Percentiles rank a stretch among this genome's conserved stretches.
These are phyloP conservation scores for Hypena proboscidalis DNA, from an alignment of 2,888 invertebrate genomes.

Conservation along the genomic window DNA sequence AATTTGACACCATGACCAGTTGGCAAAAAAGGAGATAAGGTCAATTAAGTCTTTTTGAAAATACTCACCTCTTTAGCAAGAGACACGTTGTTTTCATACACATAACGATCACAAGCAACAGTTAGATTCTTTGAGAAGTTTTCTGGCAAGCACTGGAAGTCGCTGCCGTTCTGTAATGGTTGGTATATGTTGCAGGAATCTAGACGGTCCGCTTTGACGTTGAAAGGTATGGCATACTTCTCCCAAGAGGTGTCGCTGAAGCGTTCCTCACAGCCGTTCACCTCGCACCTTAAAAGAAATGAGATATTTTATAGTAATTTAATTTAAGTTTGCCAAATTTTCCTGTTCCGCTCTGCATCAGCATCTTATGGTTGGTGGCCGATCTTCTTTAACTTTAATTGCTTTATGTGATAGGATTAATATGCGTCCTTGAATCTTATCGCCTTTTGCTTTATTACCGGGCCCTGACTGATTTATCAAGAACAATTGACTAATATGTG, in stretches of 20 bases:
- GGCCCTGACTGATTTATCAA: too few species aligned
- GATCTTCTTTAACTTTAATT: too few species aligned
- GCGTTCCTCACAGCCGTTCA: conserved; percentile 69
- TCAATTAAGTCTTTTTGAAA: too few species aligned
- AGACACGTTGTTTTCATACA: conserved; percentile 67
- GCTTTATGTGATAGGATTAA: too few species aligned
- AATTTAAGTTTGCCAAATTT: too few species aligned
- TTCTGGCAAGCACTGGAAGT: conserved; percentile 57
- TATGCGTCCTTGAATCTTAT: too few species aligned
- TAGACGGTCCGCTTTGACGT: conserved; percentile 46
- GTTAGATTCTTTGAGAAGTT: conserved; percentile 64
- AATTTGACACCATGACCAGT: too few species aligned
- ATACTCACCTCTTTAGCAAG: conserved; percentile 74
- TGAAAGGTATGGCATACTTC: conserved; percentile 65
- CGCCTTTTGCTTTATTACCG: too few species aligned
- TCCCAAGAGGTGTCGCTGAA: conserved; percentile 79
- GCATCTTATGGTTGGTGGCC: too few species aligned
- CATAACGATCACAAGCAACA: conserved; percentile 59
- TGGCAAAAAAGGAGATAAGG: too few species aligned
- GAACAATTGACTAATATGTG: too few species aligned
- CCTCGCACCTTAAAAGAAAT: conserved; percentile 63
- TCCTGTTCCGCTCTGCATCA: too few species aligned
- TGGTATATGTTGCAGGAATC: conserved; percentile 61
- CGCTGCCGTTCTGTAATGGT: conserved; percentile 46
- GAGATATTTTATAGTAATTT: background rate